These are phyloP conservation scores for Rhineura floridana DNA, from an alignment of 2,113 vertebrate genomes.

Conservation along the genomic window DNA sequence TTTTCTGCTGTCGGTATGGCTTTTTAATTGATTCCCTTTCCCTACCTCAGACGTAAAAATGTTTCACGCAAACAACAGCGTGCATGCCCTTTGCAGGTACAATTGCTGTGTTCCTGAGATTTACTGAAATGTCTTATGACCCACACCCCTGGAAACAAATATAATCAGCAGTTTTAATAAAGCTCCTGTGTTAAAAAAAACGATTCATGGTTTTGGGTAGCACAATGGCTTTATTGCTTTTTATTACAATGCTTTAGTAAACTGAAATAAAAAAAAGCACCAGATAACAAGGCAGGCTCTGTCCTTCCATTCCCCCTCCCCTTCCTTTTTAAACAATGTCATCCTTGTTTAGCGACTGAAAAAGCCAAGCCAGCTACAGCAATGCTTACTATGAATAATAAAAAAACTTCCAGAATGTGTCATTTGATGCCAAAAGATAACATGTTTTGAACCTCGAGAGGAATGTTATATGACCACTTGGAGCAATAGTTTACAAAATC, in stretches of 20 bases:
- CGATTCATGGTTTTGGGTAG: not conserved
- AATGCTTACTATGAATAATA: not conserved
- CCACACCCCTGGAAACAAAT: conserved; percentile 1
- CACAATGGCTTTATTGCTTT: conserved; percentile 10
- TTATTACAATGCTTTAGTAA: not conserved
- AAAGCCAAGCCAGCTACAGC: not conserved
- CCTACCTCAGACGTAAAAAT: not conserved
- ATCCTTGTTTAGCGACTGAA: not conserved
- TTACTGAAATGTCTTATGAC: not conserved
- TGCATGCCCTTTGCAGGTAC: not conserved
- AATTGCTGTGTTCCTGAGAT: not conserved
- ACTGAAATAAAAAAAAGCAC: not conserved
- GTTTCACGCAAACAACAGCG: not conserved
- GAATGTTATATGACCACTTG: not conserved
- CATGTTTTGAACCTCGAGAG: not conserved
- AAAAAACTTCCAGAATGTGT: not conserved
- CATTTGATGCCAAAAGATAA: not conserved
- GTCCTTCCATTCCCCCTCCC: not conserved
- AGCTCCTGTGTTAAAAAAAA: not conserved
- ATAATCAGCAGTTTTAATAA: conserved; percentile 5
- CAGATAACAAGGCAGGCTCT: not conserved
- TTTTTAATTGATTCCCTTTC: conserved; percentile 4
- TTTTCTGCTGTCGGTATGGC: not conserved
- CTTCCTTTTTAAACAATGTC: not conserved
- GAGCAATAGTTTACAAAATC: not conserved